These are phyloP conservation scores for Platynereis dumerilii DNA, from an alignment of 2,888 invertebrate species.

Conservation along the genomic window DNA sequence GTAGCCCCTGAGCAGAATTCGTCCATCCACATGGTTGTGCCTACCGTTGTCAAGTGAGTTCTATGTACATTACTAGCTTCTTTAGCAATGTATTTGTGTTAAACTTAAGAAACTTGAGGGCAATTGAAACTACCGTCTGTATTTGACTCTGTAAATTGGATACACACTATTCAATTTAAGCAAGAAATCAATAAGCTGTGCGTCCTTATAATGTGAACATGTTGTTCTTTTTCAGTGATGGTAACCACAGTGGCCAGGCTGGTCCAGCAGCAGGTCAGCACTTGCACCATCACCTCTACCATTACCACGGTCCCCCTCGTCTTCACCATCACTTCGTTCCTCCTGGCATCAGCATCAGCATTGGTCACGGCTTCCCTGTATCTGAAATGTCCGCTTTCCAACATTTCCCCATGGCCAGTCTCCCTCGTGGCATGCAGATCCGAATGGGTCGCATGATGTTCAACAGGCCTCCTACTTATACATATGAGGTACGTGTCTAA, in stretches of 20 bases:
- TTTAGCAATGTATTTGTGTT: not conserved
- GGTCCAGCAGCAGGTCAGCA: slow-evolving; percentile 59
- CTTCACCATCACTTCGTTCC: slow-evolving; percentile 57
- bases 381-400: slow-evolving; percentile 45
- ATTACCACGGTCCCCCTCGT: slow-evolving; percentile 68
- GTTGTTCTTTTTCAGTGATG: slow-evolving; percentile 15
- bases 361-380: slow-evolving; percentile 54
- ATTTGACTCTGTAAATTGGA: not conserved
- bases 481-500: slow-evolving; percentile 45
- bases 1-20: slow-evolving; percentile 9
- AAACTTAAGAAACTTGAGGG: too few relatives aligned
- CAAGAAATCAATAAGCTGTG: too few relatives aligned
- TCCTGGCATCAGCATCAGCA: slow-evolving; percentile 68
- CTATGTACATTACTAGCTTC: not conserved
- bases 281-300: slow-evolving; percentile 80
- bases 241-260: too few relatives aligned
- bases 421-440: slow-evolving; percentile 62
- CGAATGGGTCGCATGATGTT: slow-evolving; percentile 68
- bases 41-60: slow-evolving; percentile 16
- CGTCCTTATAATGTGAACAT: too few relatives aligned
- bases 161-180: too few relatives aligned
- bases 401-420: slow-evolving; percentile 46
- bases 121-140: too few relatives aligned
- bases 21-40: slow-evolving; percentile 7
- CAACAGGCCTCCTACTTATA: slow-evolving; percentile 65